Evolutionary conservation across 2,888 invertebrate genomes (phyloP), one percentile per base, ranked within the genome.

Genomic region (Loripinus fragilis): DNA sequence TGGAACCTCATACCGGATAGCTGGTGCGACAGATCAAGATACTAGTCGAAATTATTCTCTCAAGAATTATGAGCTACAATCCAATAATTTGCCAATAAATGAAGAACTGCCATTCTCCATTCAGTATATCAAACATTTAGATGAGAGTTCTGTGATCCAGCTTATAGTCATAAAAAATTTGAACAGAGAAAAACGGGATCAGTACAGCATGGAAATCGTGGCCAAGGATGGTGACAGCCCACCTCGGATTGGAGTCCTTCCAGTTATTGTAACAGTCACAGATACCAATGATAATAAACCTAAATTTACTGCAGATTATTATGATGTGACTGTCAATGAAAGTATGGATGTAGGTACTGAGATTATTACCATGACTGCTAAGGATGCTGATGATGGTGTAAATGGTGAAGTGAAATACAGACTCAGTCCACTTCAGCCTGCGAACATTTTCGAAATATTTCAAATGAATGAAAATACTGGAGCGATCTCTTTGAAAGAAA

Each of bases 301-400:
- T 50, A 55, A 66, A 30, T 90, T 90, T 76, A 70, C 73, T 23
- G 64, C 81, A 48, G 64, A 75, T 1, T 70, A 71, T 42, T 90
- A 85, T 73, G 81, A 83, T 35, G 76, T 86, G 20, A 85, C 82
- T 3, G 81, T 88, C 2, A 83, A 73, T 33, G 87, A 89, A 69
- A 83, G 80, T 35, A 76, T 80, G 5, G 41, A 60, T 12, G 60
- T 82, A 3, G 78, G 81, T n/a, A 69, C 80, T 8, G 67, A 80
- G 10, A 81, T 90, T 35, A 69, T 86, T 28, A 87, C 85, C 38
- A 96, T 98, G 0, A 95, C 95, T 23, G 98, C 98, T 0, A 95
- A 95, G 10, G 98, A 99, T 92, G 95, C 95, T 41, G 98, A 98
- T 91, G 95, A 96, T 83, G 97, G 97, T 2, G 95, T 95, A 5